A percentile compares a stretch with the other conserved stretches of the same genome.
phyloP scores from a whole-genome alignment of 2,888 invertebrate species.

The Drosophila flavopinicola region DNA sequence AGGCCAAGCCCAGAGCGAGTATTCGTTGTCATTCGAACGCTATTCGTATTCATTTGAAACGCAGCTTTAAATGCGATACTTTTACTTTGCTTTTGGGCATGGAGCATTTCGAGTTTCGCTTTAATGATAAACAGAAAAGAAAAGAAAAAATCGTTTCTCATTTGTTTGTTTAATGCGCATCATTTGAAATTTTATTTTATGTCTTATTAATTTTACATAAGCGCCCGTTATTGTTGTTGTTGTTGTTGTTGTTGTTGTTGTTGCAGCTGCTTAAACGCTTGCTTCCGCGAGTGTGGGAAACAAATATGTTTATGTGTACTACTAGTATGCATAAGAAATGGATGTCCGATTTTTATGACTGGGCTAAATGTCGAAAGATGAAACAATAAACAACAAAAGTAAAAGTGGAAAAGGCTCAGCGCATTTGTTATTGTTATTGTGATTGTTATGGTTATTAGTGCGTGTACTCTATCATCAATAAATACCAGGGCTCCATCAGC shows the following conservation, averaged over 20 bases:
- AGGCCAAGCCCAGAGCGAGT: conserved; percentile 4
- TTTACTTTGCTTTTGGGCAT: conserved; percentile 47
- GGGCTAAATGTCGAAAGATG: conserved; percentile 23
- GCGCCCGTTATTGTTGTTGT: conserved; percentile 12
- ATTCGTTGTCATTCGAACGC: not conserved
- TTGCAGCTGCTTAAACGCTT: not conserved
- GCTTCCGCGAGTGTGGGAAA: conserved; percentile 27
- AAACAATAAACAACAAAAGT: conserved; percentile 46
- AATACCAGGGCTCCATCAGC: conserved; percentile 3
- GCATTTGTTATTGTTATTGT: not conserved
- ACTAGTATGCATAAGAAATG: conserved; percentile 1
- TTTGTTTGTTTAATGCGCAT: conserved; percentile 53
- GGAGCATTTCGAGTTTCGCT: conserved; percentile 47
- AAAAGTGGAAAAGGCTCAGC: conserved; percentile 49
- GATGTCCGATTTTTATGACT: conserved; percentile 8
- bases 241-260: conserved; percentile 1
- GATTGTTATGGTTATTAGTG: not conserved
- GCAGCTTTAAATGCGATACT: conserved; percentile 21
- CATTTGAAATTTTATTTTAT: conserved; percentile 58
- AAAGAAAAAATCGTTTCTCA: conserved; percentile 41
- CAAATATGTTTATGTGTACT: not conserved
- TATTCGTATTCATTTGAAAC: not conserved
- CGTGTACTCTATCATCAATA: not conserved
- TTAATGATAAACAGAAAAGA: conserved; percentile 50
- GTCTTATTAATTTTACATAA: conserved; percentile 67